Conservation (phyloP, 92 coral and sea anemone species). For the Porites evermanni region DNA sequence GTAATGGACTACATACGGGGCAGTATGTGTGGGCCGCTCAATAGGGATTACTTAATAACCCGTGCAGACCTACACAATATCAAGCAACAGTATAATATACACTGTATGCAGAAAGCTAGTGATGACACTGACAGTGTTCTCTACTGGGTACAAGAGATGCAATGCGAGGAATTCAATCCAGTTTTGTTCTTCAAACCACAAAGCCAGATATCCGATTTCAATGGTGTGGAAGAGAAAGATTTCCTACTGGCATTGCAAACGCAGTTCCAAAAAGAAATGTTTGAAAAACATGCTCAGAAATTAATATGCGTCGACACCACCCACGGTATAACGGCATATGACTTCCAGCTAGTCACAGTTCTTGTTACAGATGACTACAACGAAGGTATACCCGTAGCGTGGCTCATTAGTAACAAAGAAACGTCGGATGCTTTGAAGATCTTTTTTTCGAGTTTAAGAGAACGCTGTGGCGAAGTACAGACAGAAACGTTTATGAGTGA, state of each 20-base stretch:
- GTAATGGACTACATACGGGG: conserved; percentile 21
- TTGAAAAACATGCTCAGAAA: conserved; percentile 7
- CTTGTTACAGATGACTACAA: conserved; percentile 10
- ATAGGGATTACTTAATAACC: background rate
- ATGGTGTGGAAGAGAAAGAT: conserved; percentile 9
- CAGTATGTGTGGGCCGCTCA: too few relatives aligned
- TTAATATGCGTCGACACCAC: conserved; percentile 39
- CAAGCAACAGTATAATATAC: conserved; percentile 50
- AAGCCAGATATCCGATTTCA: conserved; percentile 6
- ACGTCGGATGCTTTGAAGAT: background rate
- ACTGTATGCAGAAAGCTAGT: conserved; percentile 20
- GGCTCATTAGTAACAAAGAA: conserved; percentile 27
- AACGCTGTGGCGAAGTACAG: conserved; percentile 37
- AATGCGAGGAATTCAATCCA: conserved; percentile 22
- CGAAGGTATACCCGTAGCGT: conserved; percentile 27
- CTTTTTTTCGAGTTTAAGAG: conserved; percentile 45
- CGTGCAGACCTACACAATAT: conserved; percentile 36
- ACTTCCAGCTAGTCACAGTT: conserved; percentile 11
- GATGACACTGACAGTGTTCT: conserved; percentile 33
- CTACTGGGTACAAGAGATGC: conserved; percentile 22
- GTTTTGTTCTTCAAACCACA: conserved; percentile 42
- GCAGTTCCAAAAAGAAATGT: conserved; percentile 48
- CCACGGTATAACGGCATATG: background rate
- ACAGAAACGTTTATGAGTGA: conserved; percentile 48
- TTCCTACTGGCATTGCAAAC: conserved; percentile 54